Percentiles rank a stretch among this genome's conserved stretches.
phyloP scores from a whole-genome alignment of 2,113 vertebrate genomes.

The Pseudonaja textilis region DNA sequence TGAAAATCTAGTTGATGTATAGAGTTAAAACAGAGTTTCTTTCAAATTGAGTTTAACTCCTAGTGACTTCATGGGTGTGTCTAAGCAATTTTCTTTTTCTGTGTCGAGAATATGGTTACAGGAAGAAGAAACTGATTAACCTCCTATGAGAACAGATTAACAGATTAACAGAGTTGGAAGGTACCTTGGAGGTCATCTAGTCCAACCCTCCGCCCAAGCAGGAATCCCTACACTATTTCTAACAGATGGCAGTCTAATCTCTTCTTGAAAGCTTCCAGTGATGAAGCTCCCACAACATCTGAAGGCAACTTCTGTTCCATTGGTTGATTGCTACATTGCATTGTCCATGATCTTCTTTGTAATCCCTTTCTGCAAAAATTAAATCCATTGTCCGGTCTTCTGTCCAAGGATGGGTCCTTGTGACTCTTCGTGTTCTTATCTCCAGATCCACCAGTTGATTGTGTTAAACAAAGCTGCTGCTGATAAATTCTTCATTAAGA shows the following conservation, averaged over 20 bases:
- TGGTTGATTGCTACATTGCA: too few species aligned
- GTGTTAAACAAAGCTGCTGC: background rate
- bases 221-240: too few species aligned
- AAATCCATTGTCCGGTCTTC: constrained; percentile 26
- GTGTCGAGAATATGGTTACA: constrained; percentile 6
- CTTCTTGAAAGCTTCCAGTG: too few species aligned
- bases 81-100: background rate
- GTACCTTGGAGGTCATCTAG: too few species aligned
- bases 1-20: background rate
- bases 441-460: constrained; percentile 40
- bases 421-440: background rate
- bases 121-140: rapidly evolving
- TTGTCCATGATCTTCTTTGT: background rate
- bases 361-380: constrained; percentile 47
- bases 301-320: too few species aligned
- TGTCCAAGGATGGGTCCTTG: background rate
- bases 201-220: too few species aligned
- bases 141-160: background rate
- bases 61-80: background rate
- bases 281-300: too few species aligned
- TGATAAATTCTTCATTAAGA: constrained; percentile 19
- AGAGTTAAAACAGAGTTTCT: background rate
- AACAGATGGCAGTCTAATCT: too few species aligned
- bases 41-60: background rate
- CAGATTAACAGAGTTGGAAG: too few species aligned